A percentile compares a stretch with the other conserved stretches of the same genome.
Evolutionary conservation across 1,140 invertebrate species (phyloP).

Genomic region (Drosophila neocordata): DNA sequence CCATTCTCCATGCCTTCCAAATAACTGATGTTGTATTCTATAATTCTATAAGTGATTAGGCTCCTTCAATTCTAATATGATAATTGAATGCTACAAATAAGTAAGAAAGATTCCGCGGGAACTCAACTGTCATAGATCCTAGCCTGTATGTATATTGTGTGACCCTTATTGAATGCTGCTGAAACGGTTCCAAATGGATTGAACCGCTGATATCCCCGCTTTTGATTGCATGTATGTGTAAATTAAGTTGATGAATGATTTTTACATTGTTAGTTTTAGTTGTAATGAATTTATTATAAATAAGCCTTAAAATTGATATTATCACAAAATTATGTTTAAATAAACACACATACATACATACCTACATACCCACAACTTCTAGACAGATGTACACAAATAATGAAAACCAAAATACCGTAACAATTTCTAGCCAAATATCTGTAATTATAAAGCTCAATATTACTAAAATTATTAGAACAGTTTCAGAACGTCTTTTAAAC

Average conservation of each 20-base stretch:
- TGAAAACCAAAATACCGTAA: constrained; percentile 71
- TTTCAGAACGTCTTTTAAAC: constrained; percentile 10
- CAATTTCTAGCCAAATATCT: constrained; percentile 43
- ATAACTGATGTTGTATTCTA: constrained; percentile 60
- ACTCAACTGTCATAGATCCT: constrained; percentile 45
- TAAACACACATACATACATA: constrained; percentile 7
- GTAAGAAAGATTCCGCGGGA: constrained; percentile 50
- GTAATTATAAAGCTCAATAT: constrained; percentile 55
- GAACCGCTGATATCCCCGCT: constrained; percentile 17
- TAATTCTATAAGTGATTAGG: constrained; percentile 49
- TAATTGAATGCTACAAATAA: constrained; percentile 24
- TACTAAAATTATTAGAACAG: constrained; percentile 6
- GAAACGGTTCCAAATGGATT: constrained; percentile 44
- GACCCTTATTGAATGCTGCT: constrained; percentile 25
- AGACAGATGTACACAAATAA: constrained; percentile 19
- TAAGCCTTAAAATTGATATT: constrained; percentile 75
- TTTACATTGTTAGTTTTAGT: constrained; percentile 61
- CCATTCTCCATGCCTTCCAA: constrained; percentile 1
- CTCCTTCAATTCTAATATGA: constrained; percentile 47
- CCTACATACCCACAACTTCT: background rate
- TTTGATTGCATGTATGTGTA: constrained; percentile 39
- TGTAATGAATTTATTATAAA: constrained; percentile 75
- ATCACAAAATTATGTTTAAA: constrained; percentile 52
- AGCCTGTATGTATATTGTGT: background rate
- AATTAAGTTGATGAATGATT: constrained; percentile 48